Base-by-base conservation (phyloP, 2,797 vertebrate genomes). In the Botia almorhae region DNA sequence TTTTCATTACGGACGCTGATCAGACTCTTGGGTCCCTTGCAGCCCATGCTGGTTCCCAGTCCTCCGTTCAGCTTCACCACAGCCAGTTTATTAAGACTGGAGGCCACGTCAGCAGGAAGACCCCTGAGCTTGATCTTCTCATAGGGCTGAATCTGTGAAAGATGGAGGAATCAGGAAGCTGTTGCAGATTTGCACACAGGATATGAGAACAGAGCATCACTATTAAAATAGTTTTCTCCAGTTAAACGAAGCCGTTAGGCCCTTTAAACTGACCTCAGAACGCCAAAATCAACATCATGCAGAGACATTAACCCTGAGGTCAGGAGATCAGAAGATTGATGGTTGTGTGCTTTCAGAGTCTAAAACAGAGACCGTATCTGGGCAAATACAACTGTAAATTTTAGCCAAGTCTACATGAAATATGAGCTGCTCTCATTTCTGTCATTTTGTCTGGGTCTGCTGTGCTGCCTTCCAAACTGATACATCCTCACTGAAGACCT, bases 41-140 rank as follows among this genome's bases (percentile, higher is more conserved):
- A 99, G 4, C 98, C 98, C 98, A 99, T 99, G 91, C 97, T 99
- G 78, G 98, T 99, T 26, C 98, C 98, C 91, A 99, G 88, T 69
- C 97, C 98, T 0, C 98, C 98, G 69, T 99, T 99, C 69, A 99
- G 95, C 89, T 99, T 99, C 83, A 99, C 96, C 68, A 99, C 98
- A 84, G 97, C 98, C 84, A 99, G 91, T 82, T 98, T 99, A 90
- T 99, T 97, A 81, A 99, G 83, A 83, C 96, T 93, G 63, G 96
- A 92, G 0, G 98, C 93, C 55, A 99, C 92, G 36, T 93, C 96
- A 74, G 95, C 93, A 0, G 97, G 96, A 81, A 98, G 89, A 17
- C 96, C 97, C 67, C 92, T 92, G 13, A 92, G 94, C 5, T 93
- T 95, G 84, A 99, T 97, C 92, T 94, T 97, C 75, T 99, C 97